Evolutionary conservation across 53 echinoderm and acorn worm genomes (phyloP).

Genomic region (Temnopleurus reevesii): DNA sequence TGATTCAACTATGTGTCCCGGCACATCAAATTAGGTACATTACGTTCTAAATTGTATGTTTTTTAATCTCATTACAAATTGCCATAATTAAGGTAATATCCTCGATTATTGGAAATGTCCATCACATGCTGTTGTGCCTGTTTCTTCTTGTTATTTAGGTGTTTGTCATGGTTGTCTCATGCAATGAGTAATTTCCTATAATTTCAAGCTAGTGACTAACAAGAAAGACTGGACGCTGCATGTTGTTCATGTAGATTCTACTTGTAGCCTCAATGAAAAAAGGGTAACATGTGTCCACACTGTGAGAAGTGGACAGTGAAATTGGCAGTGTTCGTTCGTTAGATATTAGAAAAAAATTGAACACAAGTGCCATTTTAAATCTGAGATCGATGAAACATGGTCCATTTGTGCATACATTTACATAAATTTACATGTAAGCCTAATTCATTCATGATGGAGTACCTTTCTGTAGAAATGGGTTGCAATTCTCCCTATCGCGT

Average conservation of each 20-base stretch:
- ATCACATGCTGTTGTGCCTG: not conserved
- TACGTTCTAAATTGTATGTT: not conserved
- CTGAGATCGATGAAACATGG: too few relatives aligned
- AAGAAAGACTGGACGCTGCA: not conserved
- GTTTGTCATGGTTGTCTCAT: not conserved
- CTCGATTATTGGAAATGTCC: not conserved
- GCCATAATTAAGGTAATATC: too few relatives aligned
- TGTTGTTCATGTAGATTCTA: not conserved
- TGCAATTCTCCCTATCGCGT: too few relatives aligned
- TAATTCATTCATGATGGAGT: too few relatives aligned
- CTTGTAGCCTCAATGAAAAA: too few relatives aligned
- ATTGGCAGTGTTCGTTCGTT: not conserved
- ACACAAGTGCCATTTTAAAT: not conserved
- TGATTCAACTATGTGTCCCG: not conserved
- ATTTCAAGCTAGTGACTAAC: not conserved
- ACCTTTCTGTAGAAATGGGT: too few relatives aligned
- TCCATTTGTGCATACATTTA: too few relatives aligned
- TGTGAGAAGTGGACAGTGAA: not conserved
- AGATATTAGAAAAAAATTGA: too few relatives aligned
- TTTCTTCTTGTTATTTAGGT: not conserved
- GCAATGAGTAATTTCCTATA: not conserved
- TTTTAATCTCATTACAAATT: not conserved
- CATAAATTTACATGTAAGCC: too few relatives aligned
- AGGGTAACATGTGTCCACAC: not conserved
- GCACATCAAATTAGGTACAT: not conserved